These are phyloP conservation scores for Luperina nickerlii DNA, from an alignment of 2,888 invertebrate species.

Conservation along the genomic window DNA sequence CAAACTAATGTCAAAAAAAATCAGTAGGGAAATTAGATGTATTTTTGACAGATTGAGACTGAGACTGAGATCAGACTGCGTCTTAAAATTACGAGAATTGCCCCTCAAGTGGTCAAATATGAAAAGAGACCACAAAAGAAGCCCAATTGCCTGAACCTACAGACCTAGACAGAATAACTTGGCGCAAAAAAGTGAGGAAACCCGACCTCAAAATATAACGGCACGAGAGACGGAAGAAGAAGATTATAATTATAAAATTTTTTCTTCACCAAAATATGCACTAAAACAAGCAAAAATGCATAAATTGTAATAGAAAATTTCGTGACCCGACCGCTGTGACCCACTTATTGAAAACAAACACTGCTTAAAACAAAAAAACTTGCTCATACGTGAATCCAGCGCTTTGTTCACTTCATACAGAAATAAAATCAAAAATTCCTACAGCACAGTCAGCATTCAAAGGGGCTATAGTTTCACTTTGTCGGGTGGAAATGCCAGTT, in stretches of 20 bases:
- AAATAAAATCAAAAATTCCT: conserved; percentile 60
- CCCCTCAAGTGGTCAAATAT: too few species aligned
- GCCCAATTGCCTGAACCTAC: background rate
- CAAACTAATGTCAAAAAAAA: too few species aligned
- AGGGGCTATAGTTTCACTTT: conserved; percentile 47
- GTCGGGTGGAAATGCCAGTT: conserved; percentile 38
- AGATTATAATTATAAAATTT: too few species aligned
- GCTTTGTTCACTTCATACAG: conserved; percentile 47
- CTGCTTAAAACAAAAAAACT: conserved; percentile 36
- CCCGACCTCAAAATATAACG: too few species aligned
- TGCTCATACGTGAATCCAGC: conserved; percentile 36
- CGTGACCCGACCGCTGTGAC: conserved; percentile 16
- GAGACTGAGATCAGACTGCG: too few species aligned
- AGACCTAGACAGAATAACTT: background rate
- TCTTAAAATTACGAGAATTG: too few species aligned
- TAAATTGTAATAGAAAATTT: conserved; percentile 1
- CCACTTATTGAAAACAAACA: conserved; percentile 39
- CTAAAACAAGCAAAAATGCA: background rate
- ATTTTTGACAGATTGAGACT: too few species aligned
- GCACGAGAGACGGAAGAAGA: too few species aligned
- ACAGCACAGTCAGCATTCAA: conserved; percentile 52
- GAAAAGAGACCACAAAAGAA: too few species aligned
- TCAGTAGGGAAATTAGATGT: too few species aligned
- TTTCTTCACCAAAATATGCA: background rate
- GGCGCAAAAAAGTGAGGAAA: background rate